Evolutionary conservation across 2,888 invertebrate genomes (phyloP).

Genomic region (Zygothrica quintamaculata): DNA sequence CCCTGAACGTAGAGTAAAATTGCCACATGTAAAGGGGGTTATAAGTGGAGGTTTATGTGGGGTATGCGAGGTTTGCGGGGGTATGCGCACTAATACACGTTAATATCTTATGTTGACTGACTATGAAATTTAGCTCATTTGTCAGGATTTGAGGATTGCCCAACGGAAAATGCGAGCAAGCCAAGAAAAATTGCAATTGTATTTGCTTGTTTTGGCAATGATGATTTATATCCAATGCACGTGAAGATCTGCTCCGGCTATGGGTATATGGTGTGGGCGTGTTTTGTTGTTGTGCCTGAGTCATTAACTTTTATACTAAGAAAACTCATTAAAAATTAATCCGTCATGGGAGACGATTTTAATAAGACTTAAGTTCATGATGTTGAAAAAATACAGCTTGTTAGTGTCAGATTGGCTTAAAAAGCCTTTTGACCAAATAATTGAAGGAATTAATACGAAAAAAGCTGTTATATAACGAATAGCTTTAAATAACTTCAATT

Average conservation of each 20-base stretch:
- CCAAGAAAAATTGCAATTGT: conserved; percentile 67
- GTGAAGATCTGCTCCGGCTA: conserved; percentile 48
- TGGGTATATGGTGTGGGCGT: conserved; percentile 35
- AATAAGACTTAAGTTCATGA: conserved; percentile 47
- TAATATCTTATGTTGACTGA: conserved; percentile 65
- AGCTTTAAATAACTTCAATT: too few relatives aligned
- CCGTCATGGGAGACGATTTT: conserved; percentile 60
- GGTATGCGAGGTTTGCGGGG: too few relatives aligned
- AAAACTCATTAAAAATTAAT: conserved; percentile 74
- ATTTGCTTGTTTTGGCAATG: conserved; percentile 63
- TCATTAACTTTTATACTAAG: conserved; percentile 66
- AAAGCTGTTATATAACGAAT: too few relatives aligned
- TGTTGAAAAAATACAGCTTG: conserved; percentile 52
- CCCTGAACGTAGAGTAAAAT: conserved; percentile 1
- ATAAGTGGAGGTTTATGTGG: too few relatives aligned
- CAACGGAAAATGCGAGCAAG: background rate
- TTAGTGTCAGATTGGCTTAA: conserved; percentile 57
- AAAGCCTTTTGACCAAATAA: too few relatives aligned
- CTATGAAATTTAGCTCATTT: conserved; percentile 71
- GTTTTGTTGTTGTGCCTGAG: conserved; percentile 59
- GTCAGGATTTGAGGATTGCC: conserved; percentile 65
- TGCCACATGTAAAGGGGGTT: too few relatives aligned
- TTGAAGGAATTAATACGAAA: too few relatives aligned
- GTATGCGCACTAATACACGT: conserved; percentile 69
- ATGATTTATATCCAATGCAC: conserved; percentile 71